Evolutionary conservation across 2,888 invertebrate species (phyloP), one percentile per base, ranked within the genome.

Genomic region (Miltochrista miniata): DNA sequence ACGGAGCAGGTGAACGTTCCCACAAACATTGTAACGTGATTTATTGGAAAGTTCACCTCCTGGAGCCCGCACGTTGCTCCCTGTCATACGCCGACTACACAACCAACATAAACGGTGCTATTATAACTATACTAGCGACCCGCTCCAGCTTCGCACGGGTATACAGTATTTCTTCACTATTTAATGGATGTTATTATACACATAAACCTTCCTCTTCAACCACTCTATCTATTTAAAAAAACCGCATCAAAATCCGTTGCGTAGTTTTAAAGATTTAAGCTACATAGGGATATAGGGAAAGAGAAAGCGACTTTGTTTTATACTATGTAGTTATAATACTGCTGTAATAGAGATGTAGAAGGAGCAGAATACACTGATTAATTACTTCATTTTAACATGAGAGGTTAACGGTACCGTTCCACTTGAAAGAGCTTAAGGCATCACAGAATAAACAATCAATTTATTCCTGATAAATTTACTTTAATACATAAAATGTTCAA

Each of bases 1-100:
- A 64, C 64, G 72, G 63, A 70, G 71, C 78, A 81, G 85, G 83
- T 83, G 82, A 86, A 85, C 64, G 80, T 73, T 75, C 79, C 68
- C 68, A 74, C 70, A 72, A 80, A 76, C 72, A 74, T 24, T 65
- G 68, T 61, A 66, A 72, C 69, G 73, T 80, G 82, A 86, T 87
- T 85, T 87, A 85, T 85, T 80, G 78, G 73, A 62, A 68, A 66
- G 74, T 74, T 81, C 68, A 78, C 76, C 75, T 73, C 70, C 62
- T 59, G 66, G 61, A 67, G 62, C 66, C 56, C 60, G 68, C 54
- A 58, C 65, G 62, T 59, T 57, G 56, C 71, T 68, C 71, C 72
- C 70, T 59, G 43, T 45, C 69, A 72, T 73, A 71, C 69, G 68
- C 66, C 57, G 64, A 62, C 56, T 45, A 60, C 55, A 70, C 60